phyloP scores from a whole-genome alignment of 2,888 invertebrate genomes.

The Tinea trinotella region DNA sequence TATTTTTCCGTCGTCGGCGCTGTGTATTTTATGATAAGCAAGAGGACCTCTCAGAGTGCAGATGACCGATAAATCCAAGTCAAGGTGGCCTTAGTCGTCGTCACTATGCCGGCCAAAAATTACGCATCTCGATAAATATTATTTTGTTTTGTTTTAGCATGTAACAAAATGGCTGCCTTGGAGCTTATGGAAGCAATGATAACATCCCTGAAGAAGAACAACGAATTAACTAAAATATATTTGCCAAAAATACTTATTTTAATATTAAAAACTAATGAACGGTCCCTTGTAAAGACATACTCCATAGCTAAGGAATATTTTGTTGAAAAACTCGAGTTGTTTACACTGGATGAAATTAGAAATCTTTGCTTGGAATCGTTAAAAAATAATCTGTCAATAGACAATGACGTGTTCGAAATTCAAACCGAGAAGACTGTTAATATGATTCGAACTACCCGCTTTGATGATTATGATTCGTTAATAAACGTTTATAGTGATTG shows the following conservation, averaged over 20 bases:
- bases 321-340: conserved; percentile 37
- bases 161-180: conserved; percentile 30
- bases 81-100: too few relatives aligned
- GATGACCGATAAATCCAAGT: too few relatives aligned
- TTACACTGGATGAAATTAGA: conserved; percentile 25
- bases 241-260: conserved; percentile 32
- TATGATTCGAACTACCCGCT: too few relatives aligned
- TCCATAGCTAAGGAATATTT: conserved; percentile 30
- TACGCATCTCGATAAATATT: neutral
- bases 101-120: too few relatives aligned
- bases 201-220: conserved; percentile 33
- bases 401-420: conserved; percentile 1
- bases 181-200: conserved; percentile 35
- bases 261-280: conserved; percentile 29
- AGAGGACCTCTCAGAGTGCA: too few relatives aligned
- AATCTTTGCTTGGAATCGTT: conserved; percentile 24
- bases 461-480: too few relatives aligned
- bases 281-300: conserved; percentile 26
- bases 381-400: conserved; percentile 11
- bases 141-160: conserved; percentile 32
- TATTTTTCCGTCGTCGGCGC: too few relatives aligned
- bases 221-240: conserved; percentile 29
- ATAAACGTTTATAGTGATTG: too few relatives aligned
- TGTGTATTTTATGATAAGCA: too few relatives aligned
- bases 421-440: neutral